These are phyloP conservation scores for Oenanthe melanoleuca DNA, from an alignment of 2,113 vertebrate species.

Conservation along the genomic window DNA sequence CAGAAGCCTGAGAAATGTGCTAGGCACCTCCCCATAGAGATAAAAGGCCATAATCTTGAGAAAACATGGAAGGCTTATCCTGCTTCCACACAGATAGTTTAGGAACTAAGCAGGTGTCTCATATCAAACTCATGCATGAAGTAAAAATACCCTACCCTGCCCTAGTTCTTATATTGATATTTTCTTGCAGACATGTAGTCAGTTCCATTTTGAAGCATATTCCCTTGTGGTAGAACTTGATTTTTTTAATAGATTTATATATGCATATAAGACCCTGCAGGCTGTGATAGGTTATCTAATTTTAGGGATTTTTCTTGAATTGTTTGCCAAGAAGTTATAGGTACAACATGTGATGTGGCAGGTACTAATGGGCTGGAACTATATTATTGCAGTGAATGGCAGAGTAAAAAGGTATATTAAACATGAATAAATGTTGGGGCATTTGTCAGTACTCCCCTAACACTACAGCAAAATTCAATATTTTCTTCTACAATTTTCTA, in stretches of 20 bases:
- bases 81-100: neutral
- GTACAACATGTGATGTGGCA: neutral
- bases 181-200: neutral
- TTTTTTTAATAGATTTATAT: neutral
- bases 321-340: neutral
- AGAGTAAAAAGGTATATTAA: conserved; percentile 11
- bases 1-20: neutral
- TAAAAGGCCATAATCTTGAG: neutral
- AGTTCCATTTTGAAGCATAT: neutral
- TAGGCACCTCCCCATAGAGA: neutral
- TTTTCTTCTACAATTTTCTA: neutral
- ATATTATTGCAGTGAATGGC: neutral
- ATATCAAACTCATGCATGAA: neutral
- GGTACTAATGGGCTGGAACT: neutral
- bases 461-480: neutral
- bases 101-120: neutral
- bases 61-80: neutral
- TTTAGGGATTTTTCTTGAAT: neutral
- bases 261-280: neutral
- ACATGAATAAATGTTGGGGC: neutral
- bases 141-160: neutral
- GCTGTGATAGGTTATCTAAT: neutral
- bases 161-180: neutral
- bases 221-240: neutral
- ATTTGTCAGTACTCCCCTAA: neutral